Base-by-base conservation (phyloP, 2,797 vertebrate species). In the Periophthalmus magnuspinnatus region DNA sequence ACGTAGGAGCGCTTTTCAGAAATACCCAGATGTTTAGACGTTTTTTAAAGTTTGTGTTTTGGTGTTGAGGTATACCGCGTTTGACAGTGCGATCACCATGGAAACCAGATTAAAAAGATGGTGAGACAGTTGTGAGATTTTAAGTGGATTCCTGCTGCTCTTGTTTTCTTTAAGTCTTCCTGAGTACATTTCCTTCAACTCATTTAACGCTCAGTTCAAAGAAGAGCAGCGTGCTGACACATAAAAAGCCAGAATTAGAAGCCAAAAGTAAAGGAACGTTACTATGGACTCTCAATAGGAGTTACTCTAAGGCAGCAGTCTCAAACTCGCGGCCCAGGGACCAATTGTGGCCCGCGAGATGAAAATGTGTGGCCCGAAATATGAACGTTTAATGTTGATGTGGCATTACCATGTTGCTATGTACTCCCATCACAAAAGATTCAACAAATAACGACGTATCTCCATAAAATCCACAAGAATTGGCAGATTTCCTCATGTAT, bases 111-210 rank as follows among this genome's bases (percentile, higher is more conserved):
- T 61, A 41, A 61, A 61, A 19, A 38, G 34, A 61, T 22, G 8
- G 28, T 0, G 59, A 61, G 59, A 41, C 59, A 22, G 34, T 21
- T 61, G 34, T 38, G 59, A n/a, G 17, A 19, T 36, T 19, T 8
- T 36, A 36, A 60, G 59, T 61, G 59, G 59, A 21, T 16, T 61
- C 59, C 59, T 38, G 59, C 59, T 61, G 59, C 59, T 36, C 19
- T 34, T 61, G 59, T 61, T 61, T 61, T 34, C 33, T 11, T 61
- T 61, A 61, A 21, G 34, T 38, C 34, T 61, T 14, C 13, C 6
- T 0, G 28, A 33, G 56, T 17, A n/a, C 19, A 36, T 60, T 60
- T 36, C 17, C 6, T 60, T n/a, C 11, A 5, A 8, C 34, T 22
- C 19, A 22, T 61, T 61, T 41, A 41, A 38, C 34, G 6, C 28